Conservation (phyloP, 2,113 vertebrate genomes). For the Callithrix jacchus region DNA sequence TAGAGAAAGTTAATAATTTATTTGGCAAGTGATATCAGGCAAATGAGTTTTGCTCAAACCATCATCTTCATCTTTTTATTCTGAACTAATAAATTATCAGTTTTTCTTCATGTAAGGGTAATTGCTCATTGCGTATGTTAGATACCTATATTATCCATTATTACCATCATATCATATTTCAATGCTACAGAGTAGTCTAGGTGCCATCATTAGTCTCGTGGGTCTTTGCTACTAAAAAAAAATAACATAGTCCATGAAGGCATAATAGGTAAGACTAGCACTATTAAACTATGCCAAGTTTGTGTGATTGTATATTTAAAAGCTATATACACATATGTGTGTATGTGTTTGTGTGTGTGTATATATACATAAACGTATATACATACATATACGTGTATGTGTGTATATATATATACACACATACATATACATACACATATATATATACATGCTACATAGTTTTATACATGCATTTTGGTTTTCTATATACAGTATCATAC, state of each 20-base stretch:
- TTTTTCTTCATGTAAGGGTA: neutral
- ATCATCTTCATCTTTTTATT: constrained; percentile 56
- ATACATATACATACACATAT: too few species aligned
- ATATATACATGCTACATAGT: neutral
- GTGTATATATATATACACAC: too few species aligned
- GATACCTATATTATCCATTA: neutral
- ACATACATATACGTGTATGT: too few species aligned
- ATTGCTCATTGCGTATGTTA: neutral
- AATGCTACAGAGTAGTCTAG: neutral
- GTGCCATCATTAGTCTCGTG: neutral
- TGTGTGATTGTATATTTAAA: neutral
- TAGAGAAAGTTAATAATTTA: constrained; percentile 56
- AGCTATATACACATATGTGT: neutral
- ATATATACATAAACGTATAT: too few species aligned
- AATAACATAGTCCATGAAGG: neutral
- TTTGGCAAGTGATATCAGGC: neutral
- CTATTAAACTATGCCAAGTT: neutral
- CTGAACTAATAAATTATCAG: neutral
- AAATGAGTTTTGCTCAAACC: constrained; percentile 49
- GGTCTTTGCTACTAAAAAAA: neutral
- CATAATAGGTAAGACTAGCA: neutral
- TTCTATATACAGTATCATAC: neutral
- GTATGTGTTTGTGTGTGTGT: too few species aligned
- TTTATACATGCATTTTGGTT: neutral
- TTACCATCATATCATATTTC: neutral